Percentiles rank a stretch among this genome's conserved stretches.
phyloP scores from a whole-genome alignment of 2,797 vertebrate genomes.

The Fistularia tabacaria region DNA sequence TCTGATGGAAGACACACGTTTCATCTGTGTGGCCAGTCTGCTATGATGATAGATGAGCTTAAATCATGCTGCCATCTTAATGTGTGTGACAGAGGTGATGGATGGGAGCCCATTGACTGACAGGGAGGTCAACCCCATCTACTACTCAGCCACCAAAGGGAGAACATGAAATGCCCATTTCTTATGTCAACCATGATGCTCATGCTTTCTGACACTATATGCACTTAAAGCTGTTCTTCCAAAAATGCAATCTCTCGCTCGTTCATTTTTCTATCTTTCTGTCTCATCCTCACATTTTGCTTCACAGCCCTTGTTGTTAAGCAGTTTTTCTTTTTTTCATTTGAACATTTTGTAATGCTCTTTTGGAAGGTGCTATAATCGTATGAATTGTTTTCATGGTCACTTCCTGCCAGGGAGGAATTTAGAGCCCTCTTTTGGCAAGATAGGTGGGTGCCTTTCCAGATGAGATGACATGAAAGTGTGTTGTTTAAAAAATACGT shows the following conservation, averaged over 20 bases:
- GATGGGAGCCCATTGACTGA: slow-evolving; percentile 55
- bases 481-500: too few species aligned
- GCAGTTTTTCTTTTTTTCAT: not conserved
- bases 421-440: too few species aligned
- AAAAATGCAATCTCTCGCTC: slow-evolving; percentile 9
- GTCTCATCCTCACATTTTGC: slow-evolving; percentile 26
- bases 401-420: too few species aligned
- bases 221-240: slow-evolving; percentile 48
- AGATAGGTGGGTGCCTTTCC: too few species aligned
- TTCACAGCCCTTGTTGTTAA: not conserved
- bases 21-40: slow-evolving; percentile 28
- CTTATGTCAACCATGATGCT: slow-evolving; percentile 57
- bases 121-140: slow-evolving; percentile 56
- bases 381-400: too few species aligned
- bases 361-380: too few species aligned
- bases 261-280: slow-evolving; percentile 14
- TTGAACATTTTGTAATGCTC: too few species aligned
- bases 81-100: slow-evolving; percentile 55
- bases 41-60: slow-evolving; percentile 59
- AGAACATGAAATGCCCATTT: slow-evolving; percentile 68
- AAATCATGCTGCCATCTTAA: slow-evolving; percentile 64
- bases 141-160: slow-evolving; percentile 38
- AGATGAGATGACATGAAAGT: too few species aligned
- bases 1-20: slow-evolving; percentile 29
- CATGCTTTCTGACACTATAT: slow-evolving; percentile 57